Evolutionary conservation across 2,113 vertebrate species (phyloP), one percentile per base, ranked within the genome.

Genomic region (Taxidea taxus): DNA sequence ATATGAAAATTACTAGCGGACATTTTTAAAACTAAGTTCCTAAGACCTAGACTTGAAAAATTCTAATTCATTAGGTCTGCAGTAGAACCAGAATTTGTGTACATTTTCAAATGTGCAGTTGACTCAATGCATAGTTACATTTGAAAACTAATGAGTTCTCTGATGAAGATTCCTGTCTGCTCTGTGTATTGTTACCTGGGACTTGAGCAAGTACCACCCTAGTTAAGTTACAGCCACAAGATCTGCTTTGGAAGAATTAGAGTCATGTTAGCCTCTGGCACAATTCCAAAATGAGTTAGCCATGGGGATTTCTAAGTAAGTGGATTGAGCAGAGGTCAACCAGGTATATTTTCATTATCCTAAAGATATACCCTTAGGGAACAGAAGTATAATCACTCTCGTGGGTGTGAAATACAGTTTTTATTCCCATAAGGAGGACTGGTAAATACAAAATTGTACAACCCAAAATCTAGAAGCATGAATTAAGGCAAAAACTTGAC

Each of bases 1-100:
- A 39, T 75, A 93, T 93, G 18, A 90, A 84, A 94, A 82, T 66
- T 29, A 80, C 42, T 5, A 87, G 66, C 20, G 29, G 15, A 89
- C 20, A 83, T 54, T 93, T 94, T 81, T 29, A 75, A 95, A 88
- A 93, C 20, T 78, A 66, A 87, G 62, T 87, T 94, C 29, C 27
- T 60, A 13, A 68, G 25, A 12, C 31, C 12, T 87, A 27, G 23
- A 13, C n/a, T 31, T 54, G 15, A 16, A 83, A 80, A 96, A 31
- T 58, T 81, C 31, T 82, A 90, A 58, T 51, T 84, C 37, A 75
- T 4, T 34, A 3, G 10, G 3, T n/a, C 20, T 83, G 20, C 1
- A 0, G 44, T 80, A 34, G 18, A 86, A 64, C 7, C 39, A 37
- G 34, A 81, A 64, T 87, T 68, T 60, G 37, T 83, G 37, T 75